These are phyloP conservation scores for Anolis apletophallus DNA, from an alignment of 2,797 vertebrate species.

Conservation along the genomic window DNA sequence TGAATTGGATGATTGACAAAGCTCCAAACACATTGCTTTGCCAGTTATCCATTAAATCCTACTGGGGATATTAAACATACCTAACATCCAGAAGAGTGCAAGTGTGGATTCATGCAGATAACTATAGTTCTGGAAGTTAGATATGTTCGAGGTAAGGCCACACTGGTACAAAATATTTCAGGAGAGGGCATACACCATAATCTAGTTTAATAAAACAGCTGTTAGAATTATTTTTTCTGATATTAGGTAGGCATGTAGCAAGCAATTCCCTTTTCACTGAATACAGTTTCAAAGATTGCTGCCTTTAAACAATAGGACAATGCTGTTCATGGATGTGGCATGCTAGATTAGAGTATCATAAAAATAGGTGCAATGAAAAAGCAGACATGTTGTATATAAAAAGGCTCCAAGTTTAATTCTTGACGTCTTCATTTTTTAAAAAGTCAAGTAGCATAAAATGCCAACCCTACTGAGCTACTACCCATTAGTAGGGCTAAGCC, in stretches of 20 bases:
- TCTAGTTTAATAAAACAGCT: background rate
- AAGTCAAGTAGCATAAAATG: background rate
- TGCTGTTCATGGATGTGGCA: background rate
- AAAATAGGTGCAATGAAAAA: background rate
- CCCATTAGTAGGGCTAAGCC: background rate
- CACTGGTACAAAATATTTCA: background rate
- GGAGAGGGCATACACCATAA: background rate
- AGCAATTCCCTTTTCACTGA: background rate
- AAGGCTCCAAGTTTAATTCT: background rate
- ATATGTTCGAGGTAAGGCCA: background rate
- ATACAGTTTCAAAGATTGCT: background rate
- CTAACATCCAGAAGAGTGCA: constrained; percentile 35
- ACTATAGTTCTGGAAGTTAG: background rate
- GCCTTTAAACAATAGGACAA: background rate
- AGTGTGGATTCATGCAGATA: background rate
- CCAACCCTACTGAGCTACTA: background rate
- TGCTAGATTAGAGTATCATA: background rate
- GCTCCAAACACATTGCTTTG: constrained; percentile 35
- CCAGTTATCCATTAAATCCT: constrained; percentile 45
- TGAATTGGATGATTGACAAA: constrained; percentile 40
- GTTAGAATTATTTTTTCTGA: rapidly evolving
- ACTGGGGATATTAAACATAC: constrained; percentile 42
- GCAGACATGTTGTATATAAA: background rate
- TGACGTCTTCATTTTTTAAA: background rate
- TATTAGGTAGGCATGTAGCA: background rate